These are phyloP conservation scores for Zoanthus sansibaricus DNA, from an alignment of 92 coral and sea anemone genomes.

Conservation along the genomic window DNA sequence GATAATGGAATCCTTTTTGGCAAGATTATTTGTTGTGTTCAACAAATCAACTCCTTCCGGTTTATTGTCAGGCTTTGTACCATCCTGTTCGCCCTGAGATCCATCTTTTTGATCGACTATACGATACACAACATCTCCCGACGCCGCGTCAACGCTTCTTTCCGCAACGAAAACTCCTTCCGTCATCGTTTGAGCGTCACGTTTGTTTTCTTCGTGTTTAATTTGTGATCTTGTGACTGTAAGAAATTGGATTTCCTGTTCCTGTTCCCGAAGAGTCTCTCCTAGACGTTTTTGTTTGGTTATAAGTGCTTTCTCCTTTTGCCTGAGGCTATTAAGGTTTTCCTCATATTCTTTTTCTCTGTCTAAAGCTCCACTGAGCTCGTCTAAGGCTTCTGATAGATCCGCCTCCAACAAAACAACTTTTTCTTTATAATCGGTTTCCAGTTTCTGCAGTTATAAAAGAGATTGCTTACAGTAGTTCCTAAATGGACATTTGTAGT, in stretches of 20 bases:
- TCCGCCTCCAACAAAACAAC: conserved; percentile 83
- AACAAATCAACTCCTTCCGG: conserved; percentile 77
- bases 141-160: conserved; percentile 72
- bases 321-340: conserved; percentile 73
- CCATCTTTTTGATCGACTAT: conserved; percentile 40
- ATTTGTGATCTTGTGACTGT: conserved; percentile 56
- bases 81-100: conserved; percentile 7
- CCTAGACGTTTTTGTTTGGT: conserved; percentile 85
- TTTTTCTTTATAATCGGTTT: conserved; percentile 84
- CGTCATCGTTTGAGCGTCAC: conserved; percentile 71
- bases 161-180: conserved; percentile 76
- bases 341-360: conserved; percentile 88
- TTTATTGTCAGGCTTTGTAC: conserved; percentile 40
- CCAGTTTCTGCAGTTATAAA: conserved; percentile 70
- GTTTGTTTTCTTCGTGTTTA: conserved; percentile 49
- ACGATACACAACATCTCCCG: conserved; percentile 27
- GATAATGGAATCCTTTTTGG: conserved; percentile 76
- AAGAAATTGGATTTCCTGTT: conserved; percentile 88
- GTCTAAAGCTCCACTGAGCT: conserved; percentile 93
- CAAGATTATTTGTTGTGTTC: conserved; percentile 61
- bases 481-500: no score
- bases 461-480: no score
- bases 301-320: conserved; percentile 86
- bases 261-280: conserved; percentile 91
- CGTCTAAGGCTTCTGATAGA: conserved; percentile 94